phyloP scores from a whole-genome alignment of 2,797 vertebrate genomes.

The Etheostoma perlongum region DNA sequence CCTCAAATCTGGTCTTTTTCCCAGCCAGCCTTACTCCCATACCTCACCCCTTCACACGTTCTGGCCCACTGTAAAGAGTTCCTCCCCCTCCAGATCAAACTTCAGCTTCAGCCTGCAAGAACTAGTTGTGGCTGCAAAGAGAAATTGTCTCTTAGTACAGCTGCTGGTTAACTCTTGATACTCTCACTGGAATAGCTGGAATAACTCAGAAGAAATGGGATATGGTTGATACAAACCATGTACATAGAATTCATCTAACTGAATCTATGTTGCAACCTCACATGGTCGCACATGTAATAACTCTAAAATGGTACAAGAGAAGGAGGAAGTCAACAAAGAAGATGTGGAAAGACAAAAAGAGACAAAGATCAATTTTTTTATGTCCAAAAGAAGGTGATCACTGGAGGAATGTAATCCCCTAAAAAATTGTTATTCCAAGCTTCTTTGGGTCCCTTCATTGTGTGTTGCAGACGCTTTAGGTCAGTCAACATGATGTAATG shows the following conservation, averaged over 20 bases:
- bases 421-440: neutral
- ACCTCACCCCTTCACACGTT: slow-evolving; percentile 13
- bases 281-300: neutral
- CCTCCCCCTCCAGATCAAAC: neutral
- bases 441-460: slow-evolving; percentile 3
- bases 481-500: slow-evolving; percentile 9
- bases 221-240: slow-evolving; percentile 5
- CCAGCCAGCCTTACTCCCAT: slow-evolving; percentile 7
- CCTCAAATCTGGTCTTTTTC: slow-evolving; percentile 37
- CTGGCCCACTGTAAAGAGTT: slow-evolving; percentile 2
- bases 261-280: neutral
- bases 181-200: slow-evolving; percentile 41
- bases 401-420: neutral
- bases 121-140: slow-evolving; percentile 64
- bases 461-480: slow-evolving; percentile 10
- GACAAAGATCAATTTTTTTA: neutral
- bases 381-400: neutral
- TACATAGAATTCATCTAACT: slow-evolving; percentile 45
- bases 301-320: neutral
- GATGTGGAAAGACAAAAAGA: neutral
- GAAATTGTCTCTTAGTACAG: slow-evolving; percentile 40
- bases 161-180: slow-evolving; percentile 36
- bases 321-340: neutral
- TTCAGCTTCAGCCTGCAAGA: slow-evolving; percentile 62
- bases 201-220: slow-evolving; percentile 57